These are phyloP conservation scores for Monomorium pharaonis DNA, from an alignment of 1,140 invertebrate species.

Conservation along the genomic window DNA sequence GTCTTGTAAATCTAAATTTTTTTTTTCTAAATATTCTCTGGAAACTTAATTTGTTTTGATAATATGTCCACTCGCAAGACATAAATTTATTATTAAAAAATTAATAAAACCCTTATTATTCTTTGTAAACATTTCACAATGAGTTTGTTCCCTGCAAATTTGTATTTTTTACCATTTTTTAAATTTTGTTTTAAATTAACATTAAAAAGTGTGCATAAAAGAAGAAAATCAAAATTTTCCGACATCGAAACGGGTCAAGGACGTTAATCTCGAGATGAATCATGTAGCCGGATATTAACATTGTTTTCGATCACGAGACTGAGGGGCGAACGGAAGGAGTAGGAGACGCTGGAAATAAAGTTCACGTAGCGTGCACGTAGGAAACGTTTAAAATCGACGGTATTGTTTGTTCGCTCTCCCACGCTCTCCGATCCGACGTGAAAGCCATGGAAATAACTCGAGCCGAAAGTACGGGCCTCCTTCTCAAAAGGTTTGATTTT, in stretches of 20 bases:
- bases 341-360: constrained; percentile 53
- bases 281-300: constrained; percentile 33
- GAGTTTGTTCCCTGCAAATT: background rate
- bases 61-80: background rate
- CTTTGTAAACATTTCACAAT: background rate
- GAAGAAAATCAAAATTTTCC: background rate
- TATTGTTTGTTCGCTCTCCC: constrained; percentile 46
- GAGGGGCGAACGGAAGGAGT: constrained; percentile 11
- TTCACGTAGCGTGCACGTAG: constrained; percentile 20
- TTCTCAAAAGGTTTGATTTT: constrained; percentile 64
- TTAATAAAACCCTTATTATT: background rate
- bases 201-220: background rate
- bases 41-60: background rate
- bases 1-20: background rate
- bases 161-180: background rate
- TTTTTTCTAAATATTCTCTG: background rate
- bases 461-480: constrained; percentile 43
- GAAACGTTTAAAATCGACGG: constrained; percentile 27
- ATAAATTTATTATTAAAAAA: background rate
- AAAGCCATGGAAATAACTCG: constrained; percentile 43
- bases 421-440: constrained; percentile 37
- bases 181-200: background rate
- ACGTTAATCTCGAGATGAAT: constrained; percentile 15
- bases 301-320: constrained; percentile 39
- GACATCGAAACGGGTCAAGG: background rate